Conservation (phyloP, 2,797 vertebrate species). For the Lophotriccus pileatus region DNA sequence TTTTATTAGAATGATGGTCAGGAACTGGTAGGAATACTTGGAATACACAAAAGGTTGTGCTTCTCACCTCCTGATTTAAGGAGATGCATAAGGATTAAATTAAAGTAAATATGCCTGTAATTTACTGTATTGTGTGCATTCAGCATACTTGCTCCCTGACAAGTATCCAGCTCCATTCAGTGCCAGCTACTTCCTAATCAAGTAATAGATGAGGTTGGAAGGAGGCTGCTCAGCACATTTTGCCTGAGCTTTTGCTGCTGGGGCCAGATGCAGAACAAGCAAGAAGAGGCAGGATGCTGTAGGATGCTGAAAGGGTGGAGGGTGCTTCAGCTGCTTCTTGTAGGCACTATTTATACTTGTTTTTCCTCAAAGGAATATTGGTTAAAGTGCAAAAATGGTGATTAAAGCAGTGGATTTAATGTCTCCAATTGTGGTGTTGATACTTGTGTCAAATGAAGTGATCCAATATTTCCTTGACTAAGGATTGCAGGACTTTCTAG, state of each 20-base stretch:
- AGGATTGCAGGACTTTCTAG: not conserved
- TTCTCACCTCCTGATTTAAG: constrained; percentile 21
- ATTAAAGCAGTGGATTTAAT: not conserved
- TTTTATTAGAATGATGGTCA: not conserved
- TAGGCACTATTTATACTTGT: not conserved
- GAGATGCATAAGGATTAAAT: not conserved
- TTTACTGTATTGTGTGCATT: not conserved
- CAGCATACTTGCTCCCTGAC: constrained; percentile 9
- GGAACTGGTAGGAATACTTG: not conserved
- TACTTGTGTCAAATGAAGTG: not conserved
- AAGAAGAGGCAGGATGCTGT: not conserved
- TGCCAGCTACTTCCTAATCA: constrained; percentile 25
- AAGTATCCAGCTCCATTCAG: not conserved
- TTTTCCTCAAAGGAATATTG: not conserved
- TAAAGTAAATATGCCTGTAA: constrained; percentile 16
- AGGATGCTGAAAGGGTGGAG: not conserved
- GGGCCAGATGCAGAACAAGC: not conserved
- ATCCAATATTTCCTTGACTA: not conserved
- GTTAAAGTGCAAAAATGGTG: not conserved
- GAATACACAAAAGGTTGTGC: not conserved
- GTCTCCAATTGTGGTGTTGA: not conserved
- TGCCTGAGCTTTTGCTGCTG: not conserved
- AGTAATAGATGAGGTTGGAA: constrained; percentile 12
- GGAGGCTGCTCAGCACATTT: not conserved
- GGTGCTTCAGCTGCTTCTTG: not conserved